A percentile compares a stretch with the other conserved stretches of the same genome.
These are phyloP conservation scores for Muscicapa comitata DNA, from an alignment of 2,797 vertebrate genomes.

Conservation along the genomic window DNA sequence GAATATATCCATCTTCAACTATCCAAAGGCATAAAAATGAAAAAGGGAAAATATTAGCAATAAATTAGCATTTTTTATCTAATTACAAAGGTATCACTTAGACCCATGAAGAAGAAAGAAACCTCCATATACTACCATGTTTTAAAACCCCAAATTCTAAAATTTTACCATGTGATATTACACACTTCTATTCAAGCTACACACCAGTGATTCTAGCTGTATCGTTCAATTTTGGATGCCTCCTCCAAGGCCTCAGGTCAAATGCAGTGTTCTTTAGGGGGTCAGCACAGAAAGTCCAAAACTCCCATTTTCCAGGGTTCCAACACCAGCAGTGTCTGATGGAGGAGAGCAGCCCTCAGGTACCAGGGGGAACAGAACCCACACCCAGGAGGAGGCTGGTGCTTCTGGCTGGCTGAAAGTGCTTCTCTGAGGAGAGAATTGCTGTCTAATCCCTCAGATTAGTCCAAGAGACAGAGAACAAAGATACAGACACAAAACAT, in stretches of 20 bases:
- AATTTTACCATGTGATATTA: no score
- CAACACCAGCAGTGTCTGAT: fast-evolving
- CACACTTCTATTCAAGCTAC: no score
- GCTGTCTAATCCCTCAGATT: neutral
- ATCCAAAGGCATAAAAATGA: constrained; percentile 7
- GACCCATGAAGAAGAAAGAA: no score
- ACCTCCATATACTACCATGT: no score
- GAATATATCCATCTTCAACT: neutral
- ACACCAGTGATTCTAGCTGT: no score
- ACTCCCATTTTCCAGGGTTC: no score
- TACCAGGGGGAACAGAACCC: fast-evolving
- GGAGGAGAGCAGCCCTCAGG: fast-evolving
- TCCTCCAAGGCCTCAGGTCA: no score
- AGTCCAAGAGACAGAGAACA: neutral
- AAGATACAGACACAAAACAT: neutral
- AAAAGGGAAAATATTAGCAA: neutral
- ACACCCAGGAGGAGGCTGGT: neutral
- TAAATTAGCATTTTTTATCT: neutral
- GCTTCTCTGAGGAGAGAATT: neutral
- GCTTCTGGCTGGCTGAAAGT: neutral
- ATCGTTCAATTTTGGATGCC: no score
- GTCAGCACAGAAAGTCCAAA: no score
- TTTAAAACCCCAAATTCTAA: no score
- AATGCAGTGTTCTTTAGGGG: no score
- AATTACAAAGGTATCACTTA: no score